Conservation (phyloP, 2,797 vertebrate species). For the Leptodactylus fallax region DNA sequence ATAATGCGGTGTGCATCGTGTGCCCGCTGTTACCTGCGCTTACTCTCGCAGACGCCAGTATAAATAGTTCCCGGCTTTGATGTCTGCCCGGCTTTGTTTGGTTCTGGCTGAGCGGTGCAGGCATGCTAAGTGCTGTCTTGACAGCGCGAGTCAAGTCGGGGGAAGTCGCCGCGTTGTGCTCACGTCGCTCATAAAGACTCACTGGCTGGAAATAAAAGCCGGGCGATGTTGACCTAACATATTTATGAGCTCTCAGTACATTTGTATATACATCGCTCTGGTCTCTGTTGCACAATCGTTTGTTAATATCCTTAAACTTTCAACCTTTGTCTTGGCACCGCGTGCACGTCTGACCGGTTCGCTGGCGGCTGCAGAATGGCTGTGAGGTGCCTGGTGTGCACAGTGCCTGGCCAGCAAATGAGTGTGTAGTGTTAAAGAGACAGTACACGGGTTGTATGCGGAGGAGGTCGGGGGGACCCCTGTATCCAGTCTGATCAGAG, state of each 20-base stretch:
- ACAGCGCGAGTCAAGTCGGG: conserved; percentile 58
- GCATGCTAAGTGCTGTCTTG: conserved; percentile 74
- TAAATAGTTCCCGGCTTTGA: conserved; percentile 78
- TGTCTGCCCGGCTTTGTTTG: conserved; percentile 82
- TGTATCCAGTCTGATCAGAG: too few species aligned
- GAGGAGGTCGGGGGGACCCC: too few species aligned
- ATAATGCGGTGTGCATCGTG: neutral
- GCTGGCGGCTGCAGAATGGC: neutral
- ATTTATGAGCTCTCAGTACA: conserved; percentile 52
- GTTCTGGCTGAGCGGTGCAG: conserved; percentile 81
- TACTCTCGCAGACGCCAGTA: conserved; percentile 79
- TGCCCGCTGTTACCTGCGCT: conserved; percentile 20
- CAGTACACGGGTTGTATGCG: too few species aligned
- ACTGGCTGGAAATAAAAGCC: conserved; percentile 48
- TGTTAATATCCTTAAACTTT: conserved; percentile 32
- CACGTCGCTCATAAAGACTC: conserved; percentile 44
- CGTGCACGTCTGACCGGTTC: conserved; percentile 15
- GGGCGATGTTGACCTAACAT: conserved; percentile 35
- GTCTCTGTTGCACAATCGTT: conserved; percentile 25
- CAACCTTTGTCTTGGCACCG: conserved; percentile 36
- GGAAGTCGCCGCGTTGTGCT: conserved; percentile 30
- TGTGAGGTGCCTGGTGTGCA: neutral
- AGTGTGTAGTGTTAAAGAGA: too few species aligned
- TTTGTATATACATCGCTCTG: conserved; percentile 16
- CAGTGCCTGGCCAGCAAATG: too few species aligned